Conservation (phyloP, 92 coral and sea anemone genomes). For the Ricordea florida region DNA sequence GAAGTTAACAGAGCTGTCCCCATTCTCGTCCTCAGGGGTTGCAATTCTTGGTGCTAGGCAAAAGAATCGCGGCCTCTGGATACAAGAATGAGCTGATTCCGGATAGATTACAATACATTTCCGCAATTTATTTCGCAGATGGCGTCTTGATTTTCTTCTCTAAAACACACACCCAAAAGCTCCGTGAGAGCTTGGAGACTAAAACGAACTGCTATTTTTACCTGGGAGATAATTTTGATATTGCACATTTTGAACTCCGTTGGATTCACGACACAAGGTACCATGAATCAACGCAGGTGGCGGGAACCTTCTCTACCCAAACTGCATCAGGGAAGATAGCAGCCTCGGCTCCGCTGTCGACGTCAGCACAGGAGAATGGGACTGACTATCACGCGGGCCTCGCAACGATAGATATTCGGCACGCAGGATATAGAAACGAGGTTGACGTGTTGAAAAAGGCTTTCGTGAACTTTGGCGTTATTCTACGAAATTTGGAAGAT, state of each 20-base stretch:
- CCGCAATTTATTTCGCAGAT: slow-evolving; percentile 22
- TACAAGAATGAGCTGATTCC: no score
- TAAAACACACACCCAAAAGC: slow-evolving; percentile 55
- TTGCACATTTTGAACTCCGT: slow-evolving; percentile 76
- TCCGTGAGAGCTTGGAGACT: slow-evolving; percentile 65
- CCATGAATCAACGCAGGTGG: neutral
- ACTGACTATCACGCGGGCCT: slow-evolving; percentile 53
- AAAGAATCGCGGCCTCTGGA: no score
- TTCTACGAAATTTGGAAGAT: slow-evolving; percentile 56
- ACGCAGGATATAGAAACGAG: slow-evolving; percentile 63
- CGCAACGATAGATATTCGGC: slow-evolving; percentile 68
- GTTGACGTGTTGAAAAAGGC: slow-evolving; percentile 11
- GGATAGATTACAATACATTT: no score
- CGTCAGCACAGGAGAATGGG: slow-evolving; percentile 9
- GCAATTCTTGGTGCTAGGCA: no score
- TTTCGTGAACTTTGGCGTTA: slow-evolving; percentile 32
- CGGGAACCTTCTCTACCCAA: neutral
- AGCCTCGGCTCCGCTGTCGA: neutral
- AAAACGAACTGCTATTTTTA: slow-evolving; percentile 67
- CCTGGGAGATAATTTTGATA: slow-evolving; percentile 73
- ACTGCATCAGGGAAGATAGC: neutral
- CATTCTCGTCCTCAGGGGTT: no score
- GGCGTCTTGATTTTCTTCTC: slow-evolving; percentile 77
- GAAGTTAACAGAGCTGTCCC: no score
- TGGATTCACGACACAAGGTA: slow-evolving; percentile 53